A percentile compares a stretch with the other conserved stretches of the same genome.
Conservation (phyloP, 1,140 invertebrate genomes). For the Pseudomyrmex sp. region DNA sequence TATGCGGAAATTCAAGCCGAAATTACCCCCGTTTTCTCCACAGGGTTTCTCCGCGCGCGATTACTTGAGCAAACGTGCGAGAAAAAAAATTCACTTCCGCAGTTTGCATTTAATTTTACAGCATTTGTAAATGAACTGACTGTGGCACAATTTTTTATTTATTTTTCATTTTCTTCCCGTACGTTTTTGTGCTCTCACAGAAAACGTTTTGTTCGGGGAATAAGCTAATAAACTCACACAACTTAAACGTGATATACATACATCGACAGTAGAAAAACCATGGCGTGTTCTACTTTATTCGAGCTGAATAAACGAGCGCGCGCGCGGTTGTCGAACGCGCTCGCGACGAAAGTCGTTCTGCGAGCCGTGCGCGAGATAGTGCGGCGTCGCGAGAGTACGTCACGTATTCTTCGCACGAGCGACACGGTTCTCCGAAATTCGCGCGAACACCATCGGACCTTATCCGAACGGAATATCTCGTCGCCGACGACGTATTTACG, state of each 20-base stretch:
- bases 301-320: not conserved
- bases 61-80: conserved; percentile 38
- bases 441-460: conserved; percentile 21
- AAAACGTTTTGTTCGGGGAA: not conserved
- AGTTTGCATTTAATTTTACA: conserved; percentile 8
- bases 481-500: conserved; percentile 37
- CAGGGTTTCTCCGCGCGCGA: not conserved
- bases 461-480: conserved; percentile 41
- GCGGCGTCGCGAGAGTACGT: conserved; percentile 24
- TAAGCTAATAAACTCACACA: conserved; percentile 23
- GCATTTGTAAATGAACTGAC: not conserved
- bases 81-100: conserved; percentile 23
- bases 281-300: conserved; percentile 6
- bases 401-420: conserved; percentile 33
- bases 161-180: not conserved
- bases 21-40: conserved; percentile 3
- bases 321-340: conserved; percentile 26
- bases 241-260: conserved; percentile 28
- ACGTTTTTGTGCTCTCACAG: not conserved
- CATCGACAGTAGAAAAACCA: conserved; percentile 40
- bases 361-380: conserved; percentile 28
- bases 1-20: conserved; percentile 17
- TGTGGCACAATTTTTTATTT: not conserved
- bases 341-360: conserved; percentile 12
- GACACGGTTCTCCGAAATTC: conserved; percentile 29